A percentile compares a stretch with the other conserved stretches of the same genome.
Conservation (phyloP, 2,888 invertebrate species). For the Drosophila falleni region DNA sequence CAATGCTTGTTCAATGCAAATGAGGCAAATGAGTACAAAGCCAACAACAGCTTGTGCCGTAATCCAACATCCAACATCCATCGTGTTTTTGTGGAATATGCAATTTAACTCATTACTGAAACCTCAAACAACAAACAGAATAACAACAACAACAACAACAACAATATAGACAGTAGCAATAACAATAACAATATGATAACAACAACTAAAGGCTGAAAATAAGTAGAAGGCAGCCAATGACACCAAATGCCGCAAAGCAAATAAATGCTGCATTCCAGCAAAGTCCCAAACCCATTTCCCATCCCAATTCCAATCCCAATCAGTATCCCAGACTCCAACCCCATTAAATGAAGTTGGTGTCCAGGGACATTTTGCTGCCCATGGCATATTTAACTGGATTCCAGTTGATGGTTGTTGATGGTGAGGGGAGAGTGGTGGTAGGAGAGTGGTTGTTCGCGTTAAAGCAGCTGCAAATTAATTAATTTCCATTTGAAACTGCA, state of each 20-base stretch:
- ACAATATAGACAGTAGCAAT: not conserved
- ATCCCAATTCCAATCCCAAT: conserved; percentile 1
- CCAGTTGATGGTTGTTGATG: not conserved
- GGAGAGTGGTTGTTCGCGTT: conserved; percentile 14
- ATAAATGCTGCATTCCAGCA: conserved; percentile 7
- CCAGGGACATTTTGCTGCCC: conserved; percentile 17
- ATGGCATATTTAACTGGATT: conserved; percentile 25
- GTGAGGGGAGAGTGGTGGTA: too few species aligned
- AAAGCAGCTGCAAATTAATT: conserved; percentile 64
- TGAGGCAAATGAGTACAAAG: conserved; percentile 50
- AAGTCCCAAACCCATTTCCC: conserved; percentile 2
- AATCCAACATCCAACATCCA: not conserved
- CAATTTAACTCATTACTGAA: conserved; percentile 62
- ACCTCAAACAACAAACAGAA: conserved; percentile 35
- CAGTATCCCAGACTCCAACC: not conserved
- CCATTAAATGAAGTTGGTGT: not conserved
- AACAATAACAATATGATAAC: conserved; percentile 11
- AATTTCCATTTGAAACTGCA: conserved; percentile 71
- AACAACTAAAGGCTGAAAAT: conserved; percentile 25
- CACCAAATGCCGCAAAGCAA: conserved; percentile 43
- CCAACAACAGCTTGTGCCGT: conserved; percentile 8
- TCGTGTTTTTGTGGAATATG: conserved; percentile 42
- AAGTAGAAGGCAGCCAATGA: conserved; percentile 32
- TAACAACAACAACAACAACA: conserved; percentile 3
- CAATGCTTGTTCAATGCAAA: conserved; percentile 55